These are phyloP conservation scores for Lasius platythorax DNA, from an alignment of 2,888 invertebrate genomes.

Conservation along the genomic window DNA sequence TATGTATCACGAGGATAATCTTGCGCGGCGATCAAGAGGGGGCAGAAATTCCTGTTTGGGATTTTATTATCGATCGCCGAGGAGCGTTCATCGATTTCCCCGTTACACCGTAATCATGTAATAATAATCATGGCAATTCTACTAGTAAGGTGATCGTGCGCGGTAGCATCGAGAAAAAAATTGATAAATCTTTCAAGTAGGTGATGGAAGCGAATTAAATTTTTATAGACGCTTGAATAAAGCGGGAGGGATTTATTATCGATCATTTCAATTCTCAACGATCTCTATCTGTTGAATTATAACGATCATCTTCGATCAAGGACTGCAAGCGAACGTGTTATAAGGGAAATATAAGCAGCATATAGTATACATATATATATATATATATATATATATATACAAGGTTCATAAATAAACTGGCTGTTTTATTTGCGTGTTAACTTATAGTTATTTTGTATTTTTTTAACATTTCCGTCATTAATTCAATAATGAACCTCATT, in stretches of 20 bases:
- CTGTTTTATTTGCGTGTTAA: slow-evolving; percentile 14
- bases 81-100: slow-evolving; percentile 31
- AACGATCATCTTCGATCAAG: slow-evolving; percentile 31
- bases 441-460: slow-evolving; percentile 10
- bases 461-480: slow-evolving; percentile 17
- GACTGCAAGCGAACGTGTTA: slow-evolving; percentile 20
- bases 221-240: slow-evolving; percentile 35
- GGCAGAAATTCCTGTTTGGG: slow-evolving; percentile 31
- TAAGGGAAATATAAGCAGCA: slow-evolving; percentile 19
- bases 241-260: slow-evolving; percentile 40
- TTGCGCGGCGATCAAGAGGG: background rate
- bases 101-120: slow-evolving; percentile 50
- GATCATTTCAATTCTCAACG: slow-evolving; percentile 44
- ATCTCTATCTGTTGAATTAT: slow-evolving; percentile 48
- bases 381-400: background rate
- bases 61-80: slow-evolving; percentile 39
- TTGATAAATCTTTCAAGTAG: slow-evolving; percentile 45
- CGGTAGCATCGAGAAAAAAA: slow-evolving; percentile 26
- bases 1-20: background rate
- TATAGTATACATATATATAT: background rate
- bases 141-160: slow-evolving; percentile 15
- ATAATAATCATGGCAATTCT: slow-evolving; percentile 48
- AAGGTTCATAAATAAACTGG: slow-evolving; percentile 29
- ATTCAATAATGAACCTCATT: slow-evolving; percentile 23
- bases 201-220: slow-evolving; percentile 32